Conservation (phyloP, 1,140 invertebrate species). For the Zaprionus taronus region DNA sequence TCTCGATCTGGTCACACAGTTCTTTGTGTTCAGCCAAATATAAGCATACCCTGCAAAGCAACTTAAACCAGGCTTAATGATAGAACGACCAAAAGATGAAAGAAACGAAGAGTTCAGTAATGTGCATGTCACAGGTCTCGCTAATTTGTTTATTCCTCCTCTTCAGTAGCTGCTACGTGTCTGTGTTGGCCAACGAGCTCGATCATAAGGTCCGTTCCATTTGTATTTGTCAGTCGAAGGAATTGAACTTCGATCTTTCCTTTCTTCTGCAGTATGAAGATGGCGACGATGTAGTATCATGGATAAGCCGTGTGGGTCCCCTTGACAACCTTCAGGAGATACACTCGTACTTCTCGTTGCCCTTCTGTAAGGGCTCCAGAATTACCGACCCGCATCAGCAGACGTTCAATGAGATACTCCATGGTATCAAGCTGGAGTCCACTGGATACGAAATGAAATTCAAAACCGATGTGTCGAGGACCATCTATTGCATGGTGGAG, state of each 20-base stretch:
- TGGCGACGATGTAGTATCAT: constrained; percentile 98
- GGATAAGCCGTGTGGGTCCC: constrained; percentile 99
- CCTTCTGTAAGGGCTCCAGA: constrained; percentile 98
- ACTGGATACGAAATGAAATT: constrained; percentile 98
- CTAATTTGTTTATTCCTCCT: constrained; percentile 73
- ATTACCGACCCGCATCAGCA: constrained; percentile 97
- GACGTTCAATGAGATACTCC: constrained; percentile 98
- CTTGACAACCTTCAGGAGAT: constrained; percentile 99
- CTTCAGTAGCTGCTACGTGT: constrained; percentile 63
- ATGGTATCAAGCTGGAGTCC: constrained; percentile 98
- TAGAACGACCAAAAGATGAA: constrained; percentile 9
- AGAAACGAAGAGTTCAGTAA: constrained; percentile 16
- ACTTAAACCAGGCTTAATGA: constrained; percentile 10
- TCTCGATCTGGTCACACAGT: background rate
- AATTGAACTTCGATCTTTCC: background rate
- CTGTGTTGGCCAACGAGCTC: constrained; percentile 65
- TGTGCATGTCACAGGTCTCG: constrained; percentile 25
- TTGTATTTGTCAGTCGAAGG: constrained; percentile 8
- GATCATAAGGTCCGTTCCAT: constrained; percentile 61
- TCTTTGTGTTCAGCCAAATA: constrained; percentile 10
- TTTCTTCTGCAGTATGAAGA: constrained; percentile 86
- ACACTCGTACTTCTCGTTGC: constrained; percentile 98
- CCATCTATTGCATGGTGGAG: constrained; percentile 94
- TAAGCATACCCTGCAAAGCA: constrained; percentile 26
- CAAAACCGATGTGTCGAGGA: constrained; percentile 90